These are phyloP conservation scores for Lonchura striata DNA, from an alignment of 2,113 vertebrate genomes.

Conservation along the genomic window DNA sequence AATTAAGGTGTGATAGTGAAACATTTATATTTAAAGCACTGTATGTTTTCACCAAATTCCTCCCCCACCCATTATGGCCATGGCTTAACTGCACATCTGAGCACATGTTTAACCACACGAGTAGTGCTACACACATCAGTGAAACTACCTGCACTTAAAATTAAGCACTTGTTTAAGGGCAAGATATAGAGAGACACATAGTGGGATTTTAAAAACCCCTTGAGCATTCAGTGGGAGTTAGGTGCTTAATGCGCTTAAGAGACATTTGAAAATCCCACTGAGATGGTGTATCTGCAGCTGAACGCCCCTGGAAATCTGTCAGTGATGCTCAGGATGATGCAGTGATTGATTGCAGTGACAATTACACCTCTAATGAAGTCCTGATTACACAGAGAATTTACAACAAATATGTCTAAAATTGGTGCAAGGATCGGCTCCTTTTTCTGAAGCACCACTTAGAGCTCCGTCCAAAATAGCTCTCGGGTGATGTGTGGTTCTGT, in stretches of 20 bases:
- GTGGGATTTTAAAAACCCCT: conserved; percentile 52
- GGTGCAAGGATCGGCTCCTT: neutral
- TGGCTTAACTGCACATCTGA: conserved; percentile 12
- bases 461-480: neutral
- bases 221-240: conserved; percentile 50
- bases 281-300: conserved; percentile 26
- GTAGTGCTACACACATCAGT: conserved; percentile 6
- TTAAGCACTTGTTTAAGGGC: conserved; percentile 66
- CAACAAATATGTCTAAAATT: conserved; percentile 2
- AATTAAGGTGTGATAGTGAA: neutral
- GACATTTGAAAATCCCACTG: conserved; percentile 51
- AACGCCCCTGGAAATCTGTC: conserved; percentile 42
- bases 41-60: neutral
- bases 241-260: conserved; percentile 52
- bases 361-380: conserved; percentile 34
- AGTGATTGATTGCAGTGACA: conserved; percentile 26
- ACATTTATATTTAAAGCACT: neutral
- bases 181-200: conserved; percentile 39
- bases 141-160: conserved; percentile 62
- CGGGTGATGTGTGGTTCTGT: neutral
- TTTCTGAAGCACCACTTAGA: neutral
- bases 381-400: neutral
- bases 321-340: conserved; percentile 6
- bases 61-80: neutral
- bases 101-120: conserved; percentile 45